These are phyloP conservation scores for Saguinus midas DNA, from an alignment of 2,113 vertebrate species.

Conservation along the genomic window DNA sequence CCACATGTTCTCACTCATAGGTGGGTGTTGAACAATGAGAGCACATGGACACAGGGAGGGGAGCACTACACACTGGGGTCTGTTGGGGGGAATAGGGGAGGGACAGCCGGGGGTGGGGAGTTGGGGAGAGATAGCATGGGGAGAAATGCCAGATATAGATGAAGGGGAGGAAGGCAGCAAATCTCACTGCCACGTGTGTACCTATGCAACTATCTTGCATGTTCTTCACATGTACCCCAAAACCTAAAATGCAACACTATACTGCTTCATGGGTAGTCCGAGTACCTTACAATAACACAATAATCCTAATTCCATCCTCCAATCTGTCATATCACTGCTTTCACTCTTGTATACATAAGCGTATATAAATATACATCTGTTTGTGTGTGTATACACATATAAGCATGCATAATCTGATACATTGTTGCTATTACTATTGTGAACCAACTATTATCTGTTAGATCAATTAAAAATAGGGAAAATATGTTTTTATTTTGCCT, in stretches of 20 bases:
- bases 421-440: background rate
- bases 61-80: no score
- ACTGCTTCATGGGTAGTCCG: background rate
- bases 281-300: background rate
- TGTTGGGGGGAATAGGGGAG: no score
- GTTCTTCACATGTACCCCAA: no score
- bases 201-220: no score
- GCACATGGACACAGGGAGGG: no score
- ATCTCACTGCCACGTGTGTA: no score
- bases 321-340: background rate
- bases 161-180: no score
- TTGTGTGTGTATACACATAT: background rate
- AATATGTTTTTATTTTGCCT: background rate
- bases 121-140: no score
- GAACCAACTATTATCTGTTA: background rate
- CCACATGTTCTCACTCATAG: no score
- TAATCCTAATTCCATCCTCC: background rate
- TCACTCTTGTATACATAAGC: background rate
- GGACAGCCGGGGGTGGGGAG: no score
- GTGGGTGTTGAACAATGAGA: no score
- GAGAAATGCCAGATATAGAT: no score
- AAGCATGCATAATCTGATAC: background rate
- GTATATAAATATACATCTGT: background rate
- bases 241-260: background rate
- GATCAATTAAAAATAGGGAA: background rate